Percentiles rank a stretch among this genome's conserved stretches.
phyloP scores from a whole-genome alignment of 2,113 vertebrate genomes.

The Addax nasomaculatus region DNA sequence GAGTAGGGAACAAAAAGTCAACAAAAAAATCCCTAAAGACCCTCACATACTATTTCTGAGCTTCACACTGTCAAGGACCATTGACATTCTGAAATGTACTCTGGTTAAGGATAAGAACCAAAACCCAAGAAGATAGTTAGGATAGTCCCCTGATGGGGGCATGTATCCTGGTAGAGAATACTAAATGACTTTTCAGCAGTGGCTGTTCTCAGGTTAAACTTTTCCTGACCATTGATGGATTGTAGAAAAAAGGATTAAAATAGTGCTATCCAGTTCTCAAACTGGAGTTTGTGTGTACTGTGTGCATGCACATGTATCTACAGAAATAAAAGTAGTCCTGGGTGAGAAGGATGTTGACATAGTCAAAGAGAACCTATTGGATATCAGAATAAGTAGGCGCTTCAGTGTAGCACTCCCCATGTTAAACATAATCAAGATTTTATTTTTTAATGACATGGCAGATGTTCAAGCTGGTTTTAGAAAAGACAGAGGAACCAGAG shows the following conservation, averaged over 20 bases:
- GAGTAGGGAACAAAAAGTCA: background rate
- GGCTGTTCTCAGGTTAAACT: background rate
- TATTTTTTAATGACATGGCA: background rate
- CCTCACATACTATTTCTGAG: background rate
- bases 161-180: background rate
- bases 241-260: background rate
- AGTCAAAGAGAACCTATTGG: background rate
- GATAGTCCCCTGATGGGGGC: background rate
- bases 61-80: background rate
- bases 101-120: background rate
- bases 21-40: background rate
- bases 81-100: background rate
- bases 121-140: background rate
- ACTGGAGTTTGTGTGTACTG: background rate
- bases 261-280: background rate
- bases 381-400: background rate
- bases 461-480: too few species aligned
- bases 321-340: background rate
- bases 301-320: background rate
- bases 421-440: background rate
- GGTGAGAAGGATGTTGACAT: background rate
- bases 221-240: background rate
- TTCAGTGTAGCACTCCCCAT: background rate
- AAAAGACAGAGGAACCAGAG: too few species aligned
- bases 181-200: background rate